Conservation (phyloP, 2,797 vertebrate genomes). For the Hypotaenidia okinawae region DNA sequence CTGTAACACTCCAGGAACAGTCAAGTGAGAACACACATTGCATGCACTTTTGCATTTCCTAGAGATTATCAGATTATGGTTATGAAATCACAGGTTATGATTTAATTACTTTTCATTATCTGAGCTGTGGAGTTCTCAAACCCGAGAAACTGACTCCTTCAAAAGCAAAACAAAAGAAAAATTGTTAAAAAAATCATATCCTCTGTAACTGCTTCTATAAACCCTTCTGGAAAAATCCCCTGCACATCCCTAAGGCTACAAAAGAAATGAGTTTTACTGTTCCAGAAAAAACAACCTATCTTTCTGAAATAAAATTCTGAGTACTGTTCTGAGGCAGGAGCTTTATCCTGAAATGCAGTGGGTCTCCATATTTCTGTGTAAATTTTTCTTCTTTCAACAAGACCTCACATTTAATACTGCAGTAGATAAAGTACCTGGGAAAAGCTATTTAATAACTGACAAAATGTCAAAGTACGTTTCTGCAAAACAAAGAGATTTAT, state of each 20-base stretch:
- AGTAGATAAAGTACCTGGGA: conserved; percentile 2
- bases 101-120: conserved; percentile 39
- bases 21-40: background rate
- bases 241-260: background rate
- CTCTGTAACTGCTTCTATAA: background rate
- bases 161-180: background rate
- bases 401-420: background rate
- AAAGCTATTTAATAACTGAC: conserved; percentile 44
- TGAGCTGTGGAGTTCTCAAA: background rate
- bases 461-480: conserved; percentile 7
- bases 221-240: background rate
- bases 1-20: background rate
- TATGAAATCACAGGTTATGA: conserved; percentile 21
- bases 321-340: background rate
- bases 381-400: conserved; percentile 33
- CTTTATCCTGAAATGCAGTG: conserved; percentile 7
- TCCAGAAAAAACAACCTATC: background rate
- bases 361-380: background rate
- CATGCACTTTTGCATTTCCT: conserved; percentile 35
- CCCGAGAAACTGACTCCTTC: background rate
- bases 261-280: background rate
- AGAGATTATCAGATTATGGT: conserved; percentile 25
- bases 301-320: background rate
- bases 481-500: conserved; percentile 55
- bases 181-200: background rate